These are phyloP conservation scores for Patella pellucida DNA, from an alignment of 2,888 invertebrate genomes.

Conservation along the genomic window DNA sequence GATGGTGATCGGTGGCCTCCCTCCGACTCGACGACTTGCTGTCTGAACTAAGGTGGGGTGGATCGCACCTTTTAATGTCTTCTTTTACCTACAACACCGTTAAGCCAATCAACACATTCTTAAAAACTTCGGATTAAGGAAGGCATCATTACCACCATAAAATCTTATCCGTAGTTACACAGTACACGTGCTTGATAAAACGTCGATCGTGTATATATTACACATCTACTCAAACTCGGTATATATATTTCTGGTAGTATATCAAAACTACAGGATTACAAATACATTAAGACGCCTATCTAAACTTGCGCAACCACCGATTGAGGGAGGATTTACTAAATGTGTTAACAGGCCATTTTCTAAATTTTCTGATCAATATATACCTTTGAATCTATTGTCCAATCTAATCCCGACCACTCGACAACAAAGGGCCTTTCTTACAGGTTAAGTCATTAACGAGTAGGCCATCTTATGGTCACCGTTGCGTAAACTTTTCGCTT, in stretches of 20 bases:
- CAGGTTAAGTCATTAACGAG: slow-evolving; percentile 33
- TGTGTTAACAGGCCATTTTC: slow-evolving; percentile 45
- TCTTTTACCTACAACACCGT: background rate
- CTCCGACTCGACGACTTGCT: background rate
- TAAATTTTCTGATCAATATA: slow-evolving; percentile 28
- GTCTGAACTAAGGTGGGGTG: background rate
- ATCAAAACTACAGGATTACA: background rate
- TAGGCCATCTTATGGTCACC: slow-evolving; percentile 21
- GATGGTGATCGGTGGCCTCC: background rate
- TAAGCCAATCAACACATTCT: slow-evolving; percentile 1
- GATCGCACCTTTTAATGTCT: background rate
- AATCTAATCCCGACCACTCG: slow-evolving; percentile 30
- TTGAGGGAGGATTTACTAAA: slow-evolving; percentile 41
- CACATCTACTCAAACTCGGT: background rate
- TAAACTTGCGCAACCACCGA: slow-evolving; percentile 27
- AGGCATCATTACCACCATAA: no score
- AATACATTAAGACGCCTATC: slow-evolving; percentile 13
- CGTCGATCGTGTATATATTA: background rate
- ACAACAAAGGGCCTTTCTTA: slow-evolving; percentile 15
- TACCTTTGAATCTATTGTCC: slow-evolving; percentile 34
- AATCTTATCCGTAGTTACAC: background rate
- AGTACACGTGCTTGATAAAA: background rate
- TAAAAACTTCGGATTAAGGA: no score
- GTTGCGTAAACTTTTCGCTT: slow-evolving; percentile 26
- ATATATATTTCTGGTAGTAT: background rate